Conservation (phyloP, 92 coral and sea anemone species). For the Heliopora coerulea region DNA sequence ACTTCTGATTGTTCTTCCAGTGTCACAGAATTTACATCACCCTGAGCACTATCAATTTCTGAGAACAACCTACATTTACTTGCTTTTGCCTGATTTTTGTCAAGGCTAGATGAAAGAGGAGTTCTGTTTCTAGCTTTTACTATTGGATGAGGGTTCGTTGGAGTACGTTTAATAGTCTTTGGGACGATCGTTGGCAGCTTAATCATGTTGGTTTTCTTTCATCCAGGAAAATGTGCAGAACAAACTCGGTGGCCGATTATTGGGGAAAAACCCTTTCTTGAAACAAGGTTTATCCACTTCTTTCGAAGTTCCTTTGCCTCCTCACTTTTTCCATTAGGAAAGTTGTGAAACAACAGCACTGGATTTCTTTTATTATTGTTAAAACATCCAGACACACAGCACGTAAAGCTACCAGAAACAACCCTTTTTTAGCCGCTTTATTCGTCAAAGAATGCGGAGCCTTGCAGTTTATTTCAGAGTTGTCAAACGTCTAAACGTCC, state of each 20-base stretch:
- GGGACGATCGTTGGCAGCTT: slow-evolving; percentile 42
- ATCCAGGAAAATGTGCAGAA: slow-evolving; percentile 41
- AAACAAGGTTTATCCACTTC: slow-evolving; percentile 10
- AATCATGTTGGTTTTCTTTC: slow-evolving; percentile 33
- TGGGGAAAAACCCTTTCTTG: slow-evolving; percentile 17
- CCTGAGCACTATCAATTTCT: too few species aligned
- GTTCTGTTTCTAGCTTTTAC: too few species aligned
- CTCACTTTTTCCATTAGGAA: slow-evolving; percentile 44
- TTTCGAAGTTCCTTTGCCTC: slow-evolving; percentile 42
- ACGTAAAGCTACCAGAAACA: slow-evolving; percentile 36
- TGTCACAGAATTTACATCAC: too few species aligned
- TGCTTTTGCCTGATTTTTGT: neutral
- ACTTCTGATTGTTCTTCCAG: too few species aligned
- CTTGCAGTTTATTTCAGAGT: slow-evolving; percentile 19
- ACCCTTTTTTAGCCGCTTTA: slow-evolving; percentile 24
- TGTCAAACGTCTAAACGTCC: slow-evolving; percentile 17
- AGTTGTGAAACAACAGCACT: slow-evolving; percentile 47
- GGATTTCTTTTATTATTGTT: slow-evolving; percentile 47
- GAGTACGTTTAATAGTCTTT: too few species aligned
- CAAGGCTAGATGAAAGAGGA: slow-evolving; percentile 11
- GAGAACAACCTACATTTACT: too few species aligned
- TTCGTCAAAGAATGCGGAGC: slow-evolving; percentile 10
- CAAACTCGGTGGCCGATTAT: slow-evolving; percentile 46
- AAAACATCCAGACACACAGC: slow-evolving; percentile 48
- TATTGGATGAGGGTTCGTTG: too few species aligned